phyloP scores from a whole-genome alignment of 2,113 vertebrate species.

The Pantherophis guttatus region DNA sequence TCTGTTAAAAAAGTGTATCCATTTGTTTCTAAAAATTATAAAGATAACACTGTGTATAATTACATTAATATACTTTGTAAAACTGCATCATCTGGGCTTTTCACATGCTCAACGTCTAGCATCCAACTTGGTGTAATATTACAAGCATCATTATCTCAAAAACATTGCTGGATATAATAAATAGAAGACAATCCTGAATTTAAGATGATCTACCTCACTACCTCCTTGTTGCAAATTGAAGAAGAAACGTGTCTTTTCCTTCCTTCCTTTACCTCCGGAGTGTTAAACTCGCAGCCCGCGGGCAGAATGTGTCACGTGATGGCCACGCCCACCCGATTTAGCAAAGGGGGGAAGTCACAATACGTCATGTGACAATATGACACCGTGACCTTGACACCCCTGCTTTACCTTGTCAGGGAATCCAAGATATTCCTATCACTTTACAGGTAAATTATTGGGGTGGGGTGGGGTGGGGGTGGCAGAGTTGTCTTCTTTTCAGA shows the following conservation, averaged over 20 bases:
- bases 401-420: background rate
- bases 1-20: background rate
- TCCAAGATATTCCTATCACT: background rate
- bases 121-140: background rate
- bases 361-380: no score
- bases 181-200: background rate
- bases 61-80: background rate
- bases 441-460: background rate
- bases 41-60: background rate
- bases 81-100: background rate
- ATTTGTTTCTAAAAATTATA: background rate
- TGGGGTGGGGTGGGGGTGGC: background rate
- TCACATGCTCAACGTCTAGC: background rate
- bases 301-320: no score
- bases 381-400: no score
- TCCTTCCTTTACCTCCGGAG: background rate
- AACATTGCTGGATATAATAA: background rate
- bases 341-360: no score
- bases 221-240: background rate
- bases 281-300: no score
- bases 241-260: background rate
- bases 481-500: background rate
- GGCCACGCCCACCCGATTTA: no score
- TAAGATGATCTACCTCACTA: background rate
- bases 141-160: background rate